These are phyloP conservation scores for Salvelinus sp. DNA, from an alignment of 2,113 vertebrate species.

Conservation along the genomic window DNA sequence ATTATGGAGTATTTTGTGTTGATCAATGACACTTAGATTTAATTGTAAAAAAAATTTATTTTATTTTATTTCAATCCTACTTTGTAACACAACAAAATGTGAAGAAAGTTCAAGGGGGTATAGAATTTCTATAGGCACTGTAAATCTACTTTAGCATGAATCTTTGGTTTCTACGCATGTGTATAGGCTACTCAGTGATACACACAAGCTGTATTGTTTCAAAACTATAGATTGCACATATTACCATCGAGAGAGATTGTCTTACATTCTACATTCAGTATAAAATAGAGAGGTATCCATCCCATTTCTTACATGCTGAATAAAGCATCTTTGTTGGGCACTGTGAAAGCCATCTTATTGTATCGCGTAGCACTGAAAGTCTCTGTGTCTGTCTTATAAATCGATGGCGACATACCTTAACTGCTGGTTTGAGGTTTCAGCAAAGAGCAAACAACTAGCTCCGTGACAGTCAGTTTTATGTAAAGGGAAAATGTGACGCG, in stretches of 20 bases:
- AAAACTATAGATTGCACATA: constrained; percentile 72
- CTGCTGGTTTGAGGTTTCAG: constrained; percentile 23
- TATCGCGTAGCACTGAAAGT: constrained; percentile 24
- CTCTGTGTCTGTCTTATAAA: constrained; percentile 1
- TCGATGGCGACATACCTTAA: constrained; percentile 15
- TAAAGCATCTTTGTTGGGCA: constrained; percentile 16
- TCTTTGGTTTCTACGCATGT: background rate
- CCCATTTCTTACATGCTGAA: constrained; percentile 51
- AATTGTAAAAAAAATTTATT: too few relatives aligned
- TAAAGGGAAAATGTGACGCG: background rate
- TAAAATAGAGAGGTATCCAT: constrained; percentile 45
- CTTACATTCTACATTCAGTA: constrained; percentile 62
- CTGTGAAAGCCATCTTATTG: constrained; percentile 43
- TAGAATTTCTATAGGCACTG: too few relatives aligned
- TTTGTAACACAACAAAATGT: too few relatives aligned
- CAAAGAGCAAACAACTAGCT: constrained; percentile 25
- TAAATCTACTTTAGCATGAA: background rate
- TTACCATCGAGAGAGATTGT: constrained; percentile 47
- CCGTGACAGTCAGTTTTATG: constrained; percentile 9
- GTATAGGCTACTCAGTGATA: background rate
- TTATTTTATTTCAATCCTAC: too few relatives aligned
- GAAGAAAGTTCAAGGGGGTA: too few relatives aligned
- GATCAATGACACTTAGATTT: too few relatives aligned
- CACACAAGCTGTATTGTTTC: constrained; percentile 50
- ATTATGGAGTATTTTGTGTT: too few relatives aligned